Evolutionary conservation across 2,113 vertebrate genomes (phyloP).

Genomic region (Motacilla alba): DNA sequence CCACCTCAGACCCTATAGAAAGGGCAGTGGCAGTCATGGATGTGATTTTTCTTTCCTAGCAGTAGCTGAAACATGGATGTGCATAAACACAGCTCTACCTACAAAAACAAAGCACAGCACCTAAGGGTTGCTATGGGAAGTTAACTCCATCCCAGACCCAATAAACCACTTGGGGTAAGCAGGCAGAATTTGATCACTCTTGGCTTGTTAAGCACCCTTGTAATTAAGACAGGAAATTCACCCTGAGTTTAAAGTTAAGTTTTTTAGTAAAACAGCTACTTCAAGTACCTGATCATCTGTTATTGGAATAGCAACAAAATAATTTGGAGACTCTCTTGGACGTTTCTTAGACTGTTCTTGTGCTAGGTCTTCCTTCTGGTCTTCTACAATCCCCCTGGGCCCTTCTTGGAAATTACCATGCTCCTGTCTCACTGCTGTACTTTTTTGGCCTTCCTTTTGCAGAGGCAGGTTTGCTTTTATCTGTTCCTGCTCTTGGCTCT

Average conservation of each 20-base stretch:
- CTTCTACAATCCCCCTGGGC: neutral
- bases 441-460: neutral
- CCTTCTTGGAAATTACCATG: neutral
- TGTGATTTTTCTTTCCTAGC: neutral
- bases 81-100: neutral
- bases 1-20: neutral
- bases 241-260: neutral
- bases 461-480: neutral
- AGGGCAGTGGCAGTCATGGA: neutral
- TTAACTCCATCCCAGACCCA: neutral
- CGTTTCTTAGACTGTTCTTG: neutral
- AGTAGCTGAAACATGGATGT: neutral
- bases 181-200: neutral
- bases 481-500: neutral
- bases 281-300: slow-evolving; percentile 56
- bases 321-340: slow-evolving; percentile 22
- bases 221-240: neutral
- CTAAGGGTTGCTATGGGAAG: neutral
- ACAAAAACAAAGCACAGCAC: neutral
- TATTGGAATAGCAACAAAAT: slow-evolving; percentile 61
- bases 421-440: neutral
- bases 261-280: neutral
- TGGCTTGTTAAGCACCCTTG: neutral
- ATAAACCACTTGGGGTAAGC: neutral
- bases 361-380: neutral